Base-by-base conservation (phyloP, 1,140 invertebrate species). In the Caerostris darwini region DNA sequence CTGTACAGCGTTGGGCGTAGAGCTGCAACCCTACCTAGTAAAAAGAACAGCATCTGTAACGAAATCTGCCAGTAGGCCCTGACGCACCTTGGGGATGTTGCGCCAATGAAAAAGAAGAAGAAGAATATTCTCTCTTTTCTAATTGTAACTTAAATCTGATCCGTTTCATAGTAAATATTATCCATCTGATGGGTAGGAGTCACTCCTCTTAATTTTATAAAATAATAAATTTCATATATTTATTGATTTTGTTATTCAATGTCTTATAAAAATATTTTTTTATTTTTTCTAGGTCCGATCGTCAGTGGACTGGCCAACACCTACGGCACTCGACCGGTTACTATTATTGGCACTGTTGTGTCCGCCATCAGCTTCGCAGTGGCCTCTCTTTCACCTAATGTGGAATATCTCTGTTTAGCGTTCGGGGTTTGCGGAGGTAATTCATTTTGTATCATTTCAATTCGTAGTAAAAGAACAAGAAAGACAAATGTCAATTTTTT, bases 241-340 rank as follows among this genome's bases (percentile, higher is more conserved):
- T 17, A 17, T 14, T 83, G 4, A 10, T 56, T 54, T 85, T 85
- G 19, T 1, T n/a, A 34, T 58, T 10, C 1, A 85, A 85, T 54
- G 64, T 61, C 10, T 59, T 86, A 17, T 57, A 58, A 71, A n/a
- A 34, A 34, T 7, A 19, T 50, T n/a, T 56, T 94, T 7, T 85
- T n/a, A 14, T 34, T 85, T 19, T 5, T 57, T 69, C 57, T 96
- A 97, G 99, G 99, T 95, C 99, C 99, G 2, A 97, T 99, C 95
- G 99, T 99, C 0, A 99, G 98, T 94, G 98, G 98, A 3, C 96
- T 99, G 90, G 96, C 97, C 5, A 98, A 98, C 95, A 96, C 97
- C 90, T 99, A 98, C 95, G 99, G 98, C 34, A 99, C 99, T 96
- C 97, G 99, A 71, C 96, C 97, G 14, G 98, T 99, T 1, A 98